Evolutionary conservation across 2,113 vertebrate species (phyloP).

Genomic region (Leptobrachium leishanense): DNA sequence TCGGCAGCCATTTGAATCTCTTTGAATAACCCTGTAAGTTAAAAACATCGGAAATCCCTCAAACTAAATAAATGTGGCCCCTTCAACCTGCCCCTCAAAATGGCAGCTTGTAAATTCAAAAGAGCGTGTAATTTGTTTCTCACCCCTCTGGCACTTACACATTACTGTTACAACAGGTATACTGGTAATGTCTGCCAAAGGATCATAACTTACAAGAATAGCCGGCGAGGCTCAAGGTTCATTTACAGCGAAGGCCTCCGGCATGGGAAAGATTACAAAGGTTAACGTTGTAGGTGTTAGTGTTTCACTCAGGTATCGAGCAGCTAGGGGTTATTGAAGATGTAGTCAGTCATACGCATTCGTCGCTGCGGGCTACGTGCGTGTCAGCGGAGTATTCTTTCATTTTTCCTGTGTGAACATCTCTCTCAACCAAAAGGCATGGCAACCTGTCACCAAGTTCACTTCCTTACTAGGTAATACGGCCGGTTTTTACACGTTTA

Average conservation of each 20-base stretch:
- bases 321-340: neutral
- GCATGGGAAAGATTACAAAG: slow-evolving; percentile 22
- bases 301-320: slow-evolving; percentile 5
- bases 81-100: too few relatives aligned
- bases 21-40: too few relatives aligned
- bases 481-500: neutral
- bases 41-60: too few relatives aligned
- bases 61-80: too few relatives aligned
- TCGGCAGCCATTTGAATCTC: too few relatives aligned
- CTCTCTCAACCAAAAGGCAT: neutral
- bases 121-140: too few relatives aligned
- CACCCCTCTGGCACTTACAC: too few relatives aligned
- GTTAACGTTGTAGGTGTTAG: slow-evolving; percentile 24
- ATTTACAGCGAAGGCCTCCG: slow-evolving; percentile 18
- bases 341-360: neutral
- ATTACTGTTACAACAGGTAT: too few relatives aligned
- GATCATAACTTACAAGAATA: slow-evolving; percentile 8
- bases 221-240: slow-evolving; percentile 7
- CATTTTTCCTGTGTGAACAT: slow-evolving; percentile 2
- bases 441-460: neutral
- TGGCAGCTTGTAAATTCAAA: too few relatives aligned
- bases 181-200: neutral
- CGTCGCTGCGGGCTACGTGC: slow-evolving; percentile 33
- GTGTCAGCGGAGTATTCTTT: slow-evolving; percentile 8
- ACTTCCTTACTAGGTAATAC: neutral